Conservation (phyloP, 2,888 invertebrate species). For the Tuberolachnus salignus region DNA sequence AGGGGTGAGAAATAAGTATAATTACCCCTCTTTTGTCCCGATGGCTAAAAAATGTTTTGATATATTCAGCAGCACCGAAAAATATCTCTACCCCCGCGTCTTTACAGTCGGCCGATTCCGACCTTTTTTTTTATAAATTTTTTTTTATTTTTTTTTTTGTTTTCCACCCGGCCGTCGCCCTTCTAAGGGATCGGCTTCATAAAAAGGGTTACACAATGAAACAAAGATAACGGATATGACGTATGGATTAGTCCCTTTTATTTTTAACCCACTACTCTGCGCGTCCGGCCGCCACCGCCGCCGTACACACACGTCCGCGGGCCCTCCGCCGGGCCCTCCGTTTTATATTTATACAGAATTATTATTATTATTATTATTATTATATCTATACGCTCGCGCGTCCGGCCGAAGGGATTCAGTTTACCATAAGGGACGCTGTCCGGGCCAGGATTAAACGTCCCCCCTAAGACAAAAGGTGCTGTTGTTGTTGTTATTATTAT, state of each 20-base stretch:
- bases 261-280: constrained; percentile 51
- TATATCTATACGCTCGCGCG: neutral
- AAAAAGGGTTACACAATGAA: constrained; percentile 60
- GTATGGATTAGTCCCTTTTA: constrained; percentile 60
- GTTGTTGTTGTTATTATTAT: no score
- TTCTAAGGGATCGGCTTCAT: constrained; percentile 61
- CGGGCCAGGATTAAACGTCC: constrained; percentile 56
- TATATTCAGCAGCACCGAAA: constrained; percentile 56
- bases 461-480: constrained; percentile 57
- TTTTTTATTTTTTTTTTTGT: no score
- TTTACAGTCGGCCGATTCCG: constrained; percentile 57
- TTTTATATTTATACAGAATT: neutral
- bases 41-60: constrained; percentile 56
- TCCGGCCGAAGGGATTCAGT: constrained; percentile 49
- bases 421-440: constrained; percentile 56
- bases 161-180: constrained; percentile 57
- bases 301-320: neutral
- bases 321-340: constrained; percentile 22
- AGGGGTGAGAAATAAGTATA: constrained; percentile 57
- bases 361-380: no score
- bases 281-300: constrained; percentile 18
- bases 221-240: constrained; percentile 61
- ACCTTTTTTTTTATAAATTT: constrained; percentile 57
- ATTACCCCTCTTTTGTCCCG: constrained; percentile 56
- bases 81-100: constrained; percentile 56